A percentile compares a stretch with the other conserved stretches of the same genome.
Evolutionary conservation across 2,797 vertebrate species (phyloP).

Genomic region (Chelmon rostratus): DNA sequence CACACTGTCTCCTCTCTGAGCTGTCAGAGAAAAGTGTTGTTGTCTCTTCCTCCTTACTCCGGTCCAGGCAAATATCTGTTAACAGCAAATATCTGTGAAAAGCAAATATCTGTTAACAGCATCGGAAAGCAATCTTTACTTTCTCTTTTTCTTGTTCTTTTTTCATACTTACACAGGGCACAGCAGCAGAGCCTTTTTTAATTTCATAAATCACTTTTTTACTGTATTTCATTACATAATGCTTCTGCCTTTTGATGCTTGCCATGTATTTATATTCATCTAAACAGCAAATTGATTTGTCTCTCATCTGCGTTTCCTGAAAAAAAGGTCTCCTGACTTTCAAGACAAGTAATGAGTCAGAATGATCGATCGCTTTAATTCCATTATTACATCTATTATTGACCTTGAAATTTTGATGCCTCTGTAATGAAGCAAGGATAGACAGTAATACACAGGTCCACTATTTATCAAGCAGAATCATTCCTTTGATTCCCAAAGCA

Average conservation of each 20-base stretch:
- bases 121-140: not conserved
- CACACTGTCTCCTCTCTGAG: not conserved
- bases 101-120: not conserved
- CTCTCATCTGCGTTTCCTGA: conserved; percentile 3
- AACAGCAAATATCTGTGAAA: not conserved
- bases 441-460: not conserved
- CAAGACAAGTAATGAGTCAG: not conserved
- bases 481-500: not conserved
- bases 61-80: conserved; percentile 2
- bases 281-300: conserved; percentile 22
- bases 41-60: conserved; percentile 4
- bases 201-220: not conserved
- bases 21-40: conserved; percentile 17
- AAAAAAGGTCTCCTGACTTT: conserved; percentile 4
- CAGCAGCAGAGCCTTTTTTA: conserved; percentile 1
- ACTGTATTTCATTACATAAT: conserved; percentile 23
- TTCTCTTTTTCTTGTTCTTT: not conserved
- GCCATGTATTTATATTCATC: conserved; percentile 8
- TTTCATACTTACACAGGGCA: not conserved
- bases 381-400: not conserved
- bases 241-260: conserved; percentile 12
- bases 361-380: conserved; percentile 13
- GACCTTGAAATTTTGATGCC: not conserved
- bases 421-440: not conserved
- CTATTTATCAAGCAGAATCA: not conserved